Percentiles rank a stretch among this genome's conserved stretches.
These are phyloP conservation scores for Menidia menidia DNA, from an alignment of 2,797 vertebrate species.

Conservation along the genomic window DNA sequence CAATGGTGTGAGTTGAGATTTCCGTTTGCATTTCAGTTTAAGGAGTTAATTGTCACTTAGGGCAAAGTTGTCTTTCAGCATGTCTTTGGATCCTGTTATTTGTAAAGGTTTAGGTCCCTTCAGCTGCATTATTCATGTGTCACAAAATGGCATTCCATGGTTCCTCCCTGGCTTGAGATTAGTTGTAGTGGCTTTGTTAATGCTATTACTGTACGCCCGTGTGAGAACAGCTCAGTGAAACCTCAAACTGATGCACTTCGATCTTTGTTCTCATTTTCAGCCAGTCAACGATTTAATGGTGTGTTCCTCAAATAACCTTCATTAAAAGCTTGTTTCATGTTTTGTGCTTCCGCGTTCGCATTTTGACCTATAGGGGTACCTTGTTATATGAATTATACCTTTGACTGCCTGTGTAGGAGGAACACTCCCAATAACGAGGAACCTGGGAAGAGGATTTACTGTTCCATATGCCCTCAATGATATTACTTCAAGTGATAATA, in stretches of 20 bases:
- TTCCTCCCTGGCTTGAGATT: too few relatives aligned
- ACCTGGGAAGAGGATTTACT: conserved; percentile 71
- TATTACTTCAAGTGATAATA: conserved; percentile 72
- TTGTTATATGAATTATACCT: conserved; percentile 63
- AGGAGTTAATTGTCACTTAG: too few relatives aligned
- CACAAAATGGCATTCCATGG: too few relatives aligned
- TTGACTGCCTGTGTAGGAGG: conserved; percentile 71
- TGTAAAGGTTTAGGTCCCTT: too few relatives aligned
- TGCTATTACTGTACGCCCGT: neutral
- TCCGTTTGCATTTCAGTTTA: too few relatives aligned
- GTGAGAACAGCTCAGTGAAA: neutral
- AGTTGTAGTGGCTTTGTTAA: too few relatives aligned
- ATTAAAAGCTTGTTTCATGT: conserved; percentile 26
- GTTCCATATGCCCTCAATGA: conserved; percentile 69
- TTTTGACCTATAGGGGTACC: conserved; percentile 45
- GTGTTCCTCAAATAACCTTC: conserved; percentile 3
- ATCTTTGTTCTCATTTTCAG: neutral
- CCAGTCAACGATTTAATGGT: conserved; percentile 12
- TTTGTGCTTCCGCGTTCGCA: conserved; percentile 31
- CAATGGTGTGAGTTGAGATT: too few relatives aligned
- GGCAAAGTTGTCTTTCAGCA: too few relatives aligned
- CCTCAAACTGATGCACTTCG: neutral
- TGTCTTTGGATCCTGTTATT: too few relatives aligned
- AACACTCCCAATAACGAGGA: conserved; percentile 72
- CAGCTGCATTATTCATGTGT: too few relatives aligned